These are phyloP conservation scores for Drosophila tripunctata DNA, from an alignment of 2,888 invertebrate species.

Conservation along the genomic window DNA sequence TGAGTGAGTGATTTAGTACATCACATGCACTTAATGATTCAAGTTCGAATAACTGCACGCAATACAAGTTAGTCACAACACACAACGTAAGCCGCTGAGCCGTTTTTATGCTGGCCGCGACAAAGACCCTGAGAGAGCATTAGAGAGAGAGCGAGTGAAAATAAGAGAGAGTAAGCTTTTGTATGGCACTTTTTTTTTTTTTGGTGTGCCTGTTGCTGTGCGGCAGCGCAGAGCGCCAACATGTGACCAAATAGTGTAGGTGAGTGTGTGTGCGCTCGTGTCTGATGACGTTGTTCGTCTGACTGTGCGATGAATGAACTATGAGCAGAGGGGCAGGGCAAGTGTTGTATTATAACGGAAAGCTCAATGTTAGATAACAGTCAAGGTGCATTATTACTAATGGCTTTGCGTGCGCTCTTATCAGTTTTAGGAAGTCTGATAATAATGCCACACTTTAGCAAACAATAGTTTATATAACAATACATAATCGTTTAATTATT, in stretches of 20 bases:
- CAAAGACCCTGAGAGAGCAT: conserved; percentile 55
- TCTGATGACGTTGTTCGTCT: conserved; percentile 64
- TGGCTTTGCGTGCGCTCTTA: conserved; percentile 23
- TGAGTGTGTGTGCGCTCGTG: conserved; percentile 14
- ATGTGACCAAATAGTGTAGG: conserved; percentile 56
- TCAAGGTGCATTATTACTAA: conserved; percentile 36
- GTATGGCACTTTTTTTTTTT: conserved; percentile 14
- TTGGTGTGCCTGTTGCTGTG: conserved; percentile 65
- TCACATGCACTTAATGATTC: conserved; percentile 36
- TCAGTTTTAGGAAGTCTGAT: conserved; percentile 35
- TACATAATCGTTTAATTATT: conserved; percentile 17
- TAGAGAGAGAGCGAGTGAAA: neutral
- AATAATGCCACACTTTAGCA: conserved; percentile 2
- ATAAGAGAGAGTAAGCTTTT: neutral
- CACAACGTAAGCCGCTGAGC: conserved; percentile 28
- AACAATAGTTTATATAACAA: conserved; percentile 59
- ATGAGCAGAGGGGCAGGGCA: conserved; percentile 16
- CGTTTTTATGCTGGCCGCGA: conserved; percentile 46
- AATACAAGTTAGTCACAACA: conserved; percentile 48
- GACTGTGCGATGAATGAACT: conserved; percentile 35
- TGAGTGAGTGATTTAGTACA: conserved; percentile 39
- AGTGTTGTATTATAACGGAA: neutral
- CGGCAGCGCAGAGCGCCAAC: conserved; percentile 29
- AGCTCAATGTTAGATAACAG: conserved; percentile 56
- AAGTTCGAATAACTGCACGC: conserved; percentile 70